phyloP scores from a whole-genome alignment of 2,888 invertebrate genomes.

The Andrena minutula region DNA sequence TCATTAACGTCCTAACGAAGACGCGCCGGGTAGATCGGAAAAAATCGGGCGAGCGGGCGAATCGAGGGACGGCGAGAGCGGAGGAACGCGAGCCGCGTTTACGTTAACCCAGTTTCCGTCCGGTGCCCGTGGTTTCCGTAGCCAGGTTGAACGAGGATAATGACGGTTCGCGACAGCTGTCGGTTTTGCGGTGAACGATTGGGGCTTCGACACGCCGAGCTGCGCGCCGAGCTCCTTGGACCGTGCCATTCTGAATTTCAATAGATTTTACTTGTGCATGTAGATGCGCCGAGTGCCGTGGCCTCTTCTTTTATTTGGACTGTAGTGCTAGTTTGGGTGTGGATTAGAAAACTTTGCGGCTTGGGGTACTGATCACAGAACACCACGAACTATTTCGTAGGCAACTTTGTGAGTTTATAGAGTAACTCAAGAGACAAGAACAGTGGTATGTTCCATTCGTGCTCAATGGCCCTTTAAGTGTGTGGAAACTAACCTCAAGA shows the following conservation, averaged over 20 bases:
- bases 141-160: slow-evolving; percentile 53
- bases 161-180: slow-evolving; percentile 57
- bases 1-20: slow-evolving; percentile 68
- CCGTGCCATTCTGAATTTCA: slow-evolving; percentile 32
- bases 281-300: neutral
- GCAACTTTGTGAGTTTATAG: too few species aligned
- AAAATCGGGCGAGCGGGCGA: slow-evolving; percentile 52
- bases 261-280: neutral
- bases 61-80: slow-evolving; percentile 11
- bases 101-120: slow-evolving; percentile 48
- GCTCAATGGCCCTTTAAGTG: too few species aligned
- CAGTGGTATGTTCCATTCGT: too few species aligned
- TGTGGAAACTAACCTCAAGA: too few species aligned
- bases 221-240: slow-evolving; percentile 20
- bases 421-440: too few species aligned
- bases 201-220: slow-evolving; percentile 35
- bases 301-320: neutral
- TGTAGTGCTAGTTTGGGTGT: too few species aligned
- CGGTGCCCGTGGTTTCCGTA: slow-evolving; percentile 23
- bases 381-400: too few species aligned
- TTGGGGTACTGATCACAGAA: too few species aligned
- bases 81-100: slow-evolving; percentile 26
- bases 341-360: too few species aligned
- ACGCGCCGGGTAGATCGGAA: slow-evolving; percentile 60
- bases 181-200: slow-evolving; percentile 60